These are phyloP conservation scores for Crocodylus rhombifer DNA, from an alignment of 2,797 vertebrate genomes.

Conservation along the genomic window DNA sequence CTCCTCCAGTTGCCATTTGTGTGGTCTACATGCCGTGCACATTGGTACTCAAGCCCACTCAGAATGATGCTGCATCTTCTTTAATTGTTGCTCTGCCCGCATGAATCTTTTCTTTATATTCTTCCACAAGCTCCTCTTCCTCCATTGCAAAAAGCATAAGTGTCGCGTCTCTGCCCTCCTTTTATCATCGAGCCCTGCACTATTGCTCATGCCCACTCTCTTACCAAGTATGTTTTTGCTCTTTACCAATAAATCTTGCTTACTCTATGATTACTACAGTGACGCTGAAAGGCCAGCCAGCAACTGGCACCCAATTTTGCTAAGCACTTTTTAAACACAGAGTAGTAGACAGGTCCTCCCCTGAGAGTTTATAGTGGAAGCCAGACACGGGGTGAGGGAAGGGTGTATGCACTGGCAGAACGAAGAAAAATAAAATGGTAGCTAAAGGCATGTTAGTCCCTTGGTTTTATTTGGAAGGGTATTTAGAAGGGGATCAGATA, in stretches of 20 bases:
- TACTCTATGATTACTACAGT: neutral
- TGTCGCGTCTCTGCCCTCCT: neutral
- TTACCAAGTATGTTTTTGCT: neutral
- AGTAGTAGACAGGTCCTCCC: fast-evolving
- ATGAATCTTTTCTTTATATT: neutral
- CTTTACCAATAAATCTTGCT: conserved; percentile 55
- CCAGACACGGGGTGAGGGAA: neutral
- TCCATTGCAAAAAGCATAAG: neutral
- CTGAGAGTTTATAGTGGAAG: neutral
- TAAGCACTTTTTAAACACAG: neutral
- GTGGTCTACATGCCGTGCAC: neutral
- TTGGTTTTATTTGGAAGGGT: too few relatives aligned
- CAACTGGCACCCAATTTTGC: conserved; percentile 11
- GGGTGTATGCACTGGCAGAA: too few relatives aligned
- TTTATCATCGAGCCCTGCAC: neutral
- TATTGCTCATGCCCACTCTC: neutral
- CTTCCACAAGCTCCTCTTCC: neutral
- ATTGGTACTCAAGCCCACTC: neutral
- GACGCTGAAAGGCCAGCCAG: neutral
- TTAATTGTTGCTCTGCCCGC: neutral
- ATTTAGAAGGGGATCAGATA: too few relatives aligned
- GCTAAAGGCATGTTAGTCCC: too few relatives aligned
- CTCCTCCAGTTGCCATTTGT: neutral
- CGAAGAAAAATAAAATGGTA: too few relatives aligned
- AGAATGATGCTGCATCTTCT: neutral